Evolutionary conservation across 2,113 vertebrate species (phyloP).

Genomic region (Charadrius vociferus): DNA sequence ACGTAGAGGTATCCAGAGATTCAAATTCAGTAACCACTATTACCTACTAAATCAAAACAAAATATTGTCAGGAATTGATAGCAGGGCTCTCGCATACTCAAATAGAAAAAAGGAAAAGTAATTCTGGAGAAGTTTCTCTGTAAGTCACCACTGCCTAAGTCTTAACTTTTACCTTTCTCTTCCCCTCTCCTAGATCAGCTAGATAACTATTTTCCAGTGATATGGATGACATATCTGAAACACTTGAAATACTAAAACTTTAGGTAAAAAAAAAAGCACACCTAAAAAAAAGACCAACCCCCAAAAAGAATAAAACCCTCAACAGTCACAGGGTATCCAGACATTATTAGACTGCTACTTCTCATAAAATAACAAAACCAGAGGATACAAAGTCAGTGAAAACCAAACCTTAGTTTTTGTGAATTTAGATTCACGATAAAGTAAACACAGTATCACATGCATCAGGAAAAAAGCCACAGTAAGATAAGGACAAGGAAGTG

Average conservation of each 20-base stretch:
- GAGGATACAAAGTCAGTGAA: background rate
- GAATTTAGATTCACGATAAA: background rate
- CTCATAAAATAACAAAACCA: background rate
- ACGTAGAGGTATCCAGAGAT: background rate
- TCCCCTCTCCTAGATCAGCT: background rate
- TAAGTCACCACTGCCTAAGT: background rate
- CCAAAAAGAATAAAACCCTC: background rate
- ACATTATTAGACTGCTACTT: background rate
- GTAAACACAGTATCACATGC: background rate
- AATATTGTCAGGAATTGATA: background rate
- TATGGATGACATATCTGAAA: background rate
- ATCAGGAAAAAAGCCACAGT: background rate
- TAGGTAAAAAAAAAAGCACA: background rate
- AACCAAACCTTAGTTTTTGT: background rate
- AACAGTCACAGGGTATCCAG: background rate
- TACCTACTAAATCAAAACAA: background rate
- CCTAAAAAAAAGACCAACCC: background rate
- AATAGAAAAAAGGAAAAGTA: background rate
- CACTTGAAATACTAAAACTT: background rate
- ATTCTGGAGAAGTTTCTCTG: background rate
- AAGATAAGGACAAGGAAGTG: background rate
- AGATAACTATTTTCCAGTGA: background rate
- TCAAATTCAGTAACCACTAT: background rate
- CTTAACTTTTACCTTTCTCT: background rate
- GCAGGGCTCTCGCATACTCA: background rate